phyloP scores from a whole-genome alignment of 2,113 vertebrate genomes.

The Syrmaticus mikado region DNA sequence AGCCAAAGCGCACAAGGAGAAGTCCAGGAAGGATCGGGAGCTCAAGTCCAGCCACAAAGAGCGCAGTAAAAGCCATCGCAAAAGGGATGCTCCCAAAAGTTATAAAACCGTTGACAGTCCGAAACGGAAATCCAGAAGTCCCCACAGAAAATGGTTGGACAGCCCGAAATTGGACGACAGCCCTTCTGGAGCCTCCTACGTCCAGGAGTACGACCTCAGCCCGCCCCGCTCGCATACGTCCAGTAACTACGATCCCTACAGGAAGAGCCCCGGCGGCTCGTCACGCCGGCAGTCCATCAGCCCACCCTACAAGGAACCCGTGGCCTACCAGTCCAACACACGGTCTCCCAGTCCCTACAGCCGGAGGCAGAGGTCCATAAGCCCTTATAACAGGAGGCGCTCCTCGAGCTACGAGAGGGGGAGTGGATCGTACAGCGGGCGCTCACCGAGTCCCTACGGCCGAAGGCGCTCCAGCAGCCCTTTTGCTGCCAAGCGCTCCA shows the following conservation, averaged over 20 bases:
- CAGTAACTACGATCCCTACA: constrained; percentile 82
- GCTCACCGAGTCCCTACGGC: constrained; percentile 84
- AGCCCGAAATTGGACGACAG: constrained; percentile 88
- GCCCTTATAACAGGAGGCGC: constrained; percentile 85
- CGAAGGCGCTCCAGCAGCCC: constrained; percentile 92
- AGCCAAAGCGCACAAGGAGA: constrained; percentile 82
- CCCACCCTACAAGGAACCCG: constrained; percentile 89
- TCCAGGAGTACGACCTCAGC: constrained; percentile 87
- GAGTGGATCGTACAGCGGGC: constrained; percentile 85
- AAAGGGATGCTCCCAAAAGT: constrained; percentile 89
- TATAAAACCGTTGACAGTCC: constrained; percentile 86
- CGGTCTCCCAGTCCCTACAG: constrained; percentile 84
- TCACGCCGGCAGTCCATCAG: constrained; percentile 82
- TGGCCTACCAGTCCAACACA: constrained; percentile 80
- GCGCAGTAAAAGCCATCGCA: constrained; percentile 87
- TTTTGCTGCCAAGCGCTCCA: constrained; percentile 88
- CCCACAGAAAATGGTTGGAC: constrained; percentile 85
- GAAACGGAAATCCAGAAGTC: constrained; percentile 83
- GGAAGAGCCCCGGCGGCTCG: constrained; percentile 78
- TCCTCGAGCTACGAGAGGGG: constrained; percentile 96
- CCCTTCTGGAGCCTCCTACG: constrained; percentile 82
- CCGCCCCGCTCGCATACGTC: constrained; percentile 81
- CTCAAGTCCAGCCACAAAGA: constrained; percentile 88
- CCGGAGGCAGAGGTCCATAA: constrained; percentile 90
- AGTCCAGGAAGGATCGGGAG: constrained; percentile 89